Evolutionary conservation across 2,797 vertebrate genomes (phyloP).

Genomic region (Lithobates pipiens): DNA sequence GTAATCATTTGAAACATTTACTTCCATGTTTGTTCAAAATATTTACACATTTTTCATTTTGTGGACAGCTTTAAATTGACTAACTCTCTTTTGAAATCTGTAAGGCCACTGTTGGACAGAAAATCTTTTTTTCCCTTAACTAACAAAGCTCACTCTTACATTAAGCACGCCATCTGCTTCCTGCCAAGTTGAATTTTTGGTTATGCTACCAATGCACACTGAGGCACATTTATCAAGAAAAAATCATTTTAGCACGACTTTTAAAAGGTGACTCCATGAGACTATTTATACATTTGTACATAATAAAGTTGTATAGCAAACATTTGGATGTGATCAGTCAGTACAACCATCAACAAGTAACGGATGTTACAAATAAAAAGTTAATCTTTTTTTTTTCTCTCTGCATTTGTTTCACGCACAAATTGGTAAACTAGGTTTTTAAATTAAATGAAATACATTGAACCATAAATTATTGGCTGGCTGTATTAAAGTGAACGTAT

Average conservation of each 20-base stretch:
- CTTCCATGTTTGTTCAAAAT: constrained; percentile 38
- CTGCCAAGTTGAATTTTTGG: constrained; percentile 32
- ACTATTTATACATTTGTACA: background rate
- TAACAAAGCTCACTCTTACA: constrained; percentile 9
- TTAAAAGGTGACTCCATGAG: constrained; percentile 10
- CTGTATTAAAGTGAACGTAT: too few species aligned
- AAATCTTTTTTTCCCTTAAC: background rate
- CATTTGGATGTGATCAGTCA: background rate
- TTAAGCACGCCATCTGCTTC: constrained; percentile 8
- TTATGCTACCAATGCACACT: background rate
- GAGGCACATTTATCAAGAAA: background rate
- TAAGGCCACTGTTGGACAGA: constrained; percentile 10
- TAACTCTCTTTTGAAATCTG: background rate
- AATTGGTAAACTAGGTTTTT: too few species aligned
- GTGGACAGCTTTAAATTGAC: constrained; percentile 14
- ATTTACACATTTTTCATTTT: constrained; percentile 35
- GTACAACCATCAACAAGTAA: too few species aligned
- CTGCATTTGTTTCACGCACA: too few species aligned
- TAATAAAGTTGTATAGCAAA: background rate
- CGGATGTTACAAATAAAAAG: too few species aligned
- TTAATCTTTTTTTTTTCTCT: too few species aligned
- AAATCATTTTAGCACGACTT: background rate
- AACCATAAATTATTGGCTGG: too few species aligned
- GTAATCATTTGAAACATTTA: constrained; percentile 1
- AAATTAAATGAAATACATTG: too few species aligned